Evolutionary conservation across 2,113 vertebrate genomes (phyloP), one percentile per base, ranked within the genome.

Genomic region (Tyto alba): DNA sequence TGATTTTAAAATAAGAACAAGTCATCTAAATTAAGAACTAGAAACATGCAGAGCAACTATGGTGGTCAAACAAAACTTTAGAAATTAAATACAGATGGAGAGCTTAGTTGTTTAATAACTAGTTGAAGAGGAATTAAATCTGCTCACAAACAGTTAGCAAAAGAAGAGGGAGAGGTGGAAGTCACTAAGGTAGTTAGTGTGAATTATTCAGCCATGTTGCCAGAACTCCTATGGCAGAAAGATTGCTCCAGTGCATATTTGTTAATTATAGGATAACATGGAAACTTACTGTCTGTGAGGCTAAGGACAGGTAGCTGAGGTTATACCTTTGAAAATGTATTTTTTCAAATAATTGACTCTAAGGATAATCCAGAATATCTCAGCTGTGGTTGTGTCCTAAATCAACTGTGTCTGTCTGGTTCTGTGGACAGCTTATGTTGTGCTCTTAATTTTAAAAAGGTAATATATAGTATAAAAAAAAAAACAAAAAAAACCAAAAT

Each of bases 231-330:
- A 15, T 4, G 17, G 34, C 23, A 88, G 32, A 89, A 94, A 84
- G 17, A 13, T n/a, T 79, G 5, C 20, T 93, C 11, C 26, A 57
- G 13, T 83, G 38, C 52, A n/a, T 41, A 20, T 79, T 73, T n/a
- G 67, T 62, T 74, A 84, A 78, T 73, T 63, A 71, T 6, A 48
- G 5, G 5, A 13, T 41, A 38, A 20, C 71, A 62, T 19, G 82
- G 43, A 13, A 73, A 78, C 74, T 90, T 96, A 93, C 88, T 94
- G 69, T 75, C 83, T 80, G 87, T 96, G 32, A 98, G 76, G 13
- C 89, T 95, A 89, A 96, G 76, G 77, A 98, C 94, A 41, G 73
- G 92, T 55, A 96, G 34, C 20, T 57, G 48, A 66, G 34, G 57
- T 78, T 56, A 85, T 11, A 69, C 5, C 11, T 86, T 85, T 80